Base-by-base conservation (phyloP, 2,113 vertebrate genomes). In the Ailuropoda melanoleuca region DNA sequence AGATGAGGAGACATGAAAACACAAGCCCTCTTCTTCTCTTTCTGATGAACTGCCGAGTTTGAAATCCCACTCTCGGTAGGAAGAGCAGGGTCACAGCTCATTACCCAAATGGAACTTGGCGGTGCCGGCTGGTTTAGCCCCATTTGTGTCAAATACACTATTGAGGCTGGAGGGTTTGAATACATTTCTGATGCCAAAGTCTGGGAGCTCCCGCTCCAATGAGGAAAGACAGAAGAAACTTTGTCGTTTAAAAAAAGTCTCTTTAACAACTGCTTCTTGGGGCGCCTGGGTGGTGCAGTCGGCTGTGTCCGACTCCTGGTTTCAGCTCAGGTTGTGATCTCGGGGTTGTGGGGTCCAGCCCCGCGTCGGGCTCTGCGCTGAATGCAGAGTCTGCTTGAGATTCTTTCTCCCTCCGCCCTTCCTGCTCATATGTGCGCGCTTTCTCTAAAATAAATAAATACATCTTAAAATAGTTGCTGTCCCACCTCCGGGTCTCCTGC, bases 121-220 rank as follows among this genome's bases (percentile, higher is more conserved):
- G 6, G 6, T 19, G 29, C 39, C 2, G 6, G 31, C 0, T 19
- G 53, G 58, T 11, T n/a, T 48, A 10, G 55, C 15, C 19, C 10
- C 21, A 4, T 34, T 21, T n/a, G 43, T 14, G 31, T 29, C 74
- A 58, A 21, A 17, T 4, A 53, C 21, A 19, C 6, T 26, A 23
- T 62, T 9, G 31, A 39, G 50, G 72, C 50, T 1, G 4, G 8
- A 18, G 34, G n/a, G 26, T 24, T 8, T 37, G 7, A 60, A 53
- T 11, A 4, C n/a, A 12, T 48, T 11, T 56, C 39, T 19, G 62
- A 43, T 3, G 11, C 34, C 15, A 19, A 31, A 6, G 39, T 29
- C 7, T 58, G 34, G 43, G 19, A 50, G 48, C 18, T 50, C 53
- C 39, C 37, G 34, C 62, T n/a, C 8, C 8, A 17, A 46, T 21